A percentile compares a stretch with the other conserved stretches of the same genome.
These are phyloP conservation scores for Salminus brasiliensis DNA, from an alignment of 2,113 vertebrate species.

Conservation along the genomic window DNA sequence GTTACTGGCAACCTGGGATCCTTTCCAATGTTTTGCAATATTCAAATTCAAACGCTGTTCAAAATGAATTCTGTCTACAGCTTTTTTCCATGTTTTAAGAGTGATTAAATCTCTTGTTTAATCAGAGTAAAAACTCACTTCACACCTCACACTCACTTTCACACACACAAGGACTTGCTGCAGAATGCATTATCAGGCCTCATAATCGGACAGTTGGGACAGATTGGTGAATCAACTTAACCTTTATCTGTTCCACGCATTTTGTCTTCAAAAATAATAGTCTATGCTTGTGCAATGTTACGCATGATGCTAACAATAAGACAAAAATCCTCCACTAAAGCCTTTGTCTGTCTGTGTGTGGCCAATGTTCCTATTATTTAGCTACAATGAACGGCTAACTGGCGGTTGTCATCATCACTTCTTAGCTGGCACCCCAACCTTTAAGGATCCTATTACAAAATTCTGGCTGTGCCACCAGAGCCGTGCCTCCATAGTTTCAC, in stretches of 20 bases:
- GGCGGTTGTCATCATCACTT: no score
- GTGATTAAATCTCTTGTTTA: not conserved
- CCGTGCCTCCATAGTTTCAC: no score
- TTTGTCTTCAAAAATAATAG: no score
- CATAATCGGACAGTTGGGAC: not conserved
- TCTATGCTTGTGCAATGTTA: no score
- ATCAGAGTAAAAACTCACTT: not conserved
- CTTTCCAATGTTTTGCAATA: not conserved
- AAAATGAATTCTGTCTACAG: not conserved
- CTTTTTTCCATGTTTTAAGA: not conserved
- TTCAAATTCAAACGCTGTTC: not conserved
- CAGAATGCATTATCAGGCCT: not conserved
- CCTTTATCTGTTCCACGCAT: not conserved
- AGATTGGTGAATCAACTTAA: not conserved
- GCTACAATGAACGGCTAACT: no score
- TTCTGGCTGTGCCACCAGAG: no score
- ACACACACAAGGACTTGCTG: not conserved
- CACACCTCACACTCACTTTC: not conserved
- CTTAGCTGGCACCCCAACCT: no score
- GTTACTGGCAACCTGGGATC: not conserved
- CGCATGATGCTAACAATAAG: no score
- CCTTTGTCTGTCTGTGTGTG: no score
- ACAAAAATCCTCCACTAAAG: no score
- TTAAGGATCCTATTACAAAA: no score
- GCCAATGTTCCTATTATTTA: no score